phyloP scores from a whole-genome alignment of 2,888 invertebrate species.

The Dromius quadrimaculatus region DNA sequence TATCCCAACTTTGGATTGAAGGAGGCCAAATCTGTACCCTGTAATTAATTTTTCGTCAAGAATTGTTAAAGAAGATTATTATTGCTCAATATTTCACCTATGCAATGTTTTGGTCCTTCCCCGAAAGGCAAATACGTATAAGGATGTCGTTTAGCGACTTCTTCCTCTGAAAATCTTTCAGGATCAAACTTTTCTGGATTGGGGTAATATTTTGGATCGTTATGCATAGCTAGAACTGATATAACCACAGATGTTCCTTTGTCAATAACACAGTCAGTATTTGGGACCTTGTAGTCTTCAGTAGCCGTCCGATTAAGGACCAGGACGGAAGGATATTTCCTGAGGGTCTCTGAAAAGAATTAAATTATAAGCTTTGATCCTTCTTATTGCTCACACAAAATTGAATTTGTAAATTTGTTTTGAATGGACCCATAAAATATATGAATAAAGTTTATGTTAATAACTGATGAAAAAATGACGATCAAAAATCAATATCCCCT shows the following conservation, averaged over 20 bases:
- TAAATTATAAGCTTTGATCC: too few relatives aligned
- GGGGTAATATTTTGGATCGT: conserved; percentile 59
- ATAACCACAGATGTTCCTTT: conserved; percentile 56
- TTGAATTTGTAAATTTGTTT: too few relatives aligned
- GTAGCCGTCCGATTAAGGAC: conserved; percentile 57
- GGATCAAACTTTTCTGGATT: conserved; percentile 61
- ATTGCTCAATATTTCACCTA: conserved; percentile 15
- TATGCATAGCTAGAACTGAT: conserved; percentile 59
- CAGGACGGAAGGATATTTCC: conserved; percentile 61
- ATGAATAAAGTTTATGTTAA: too few relatives aligned
- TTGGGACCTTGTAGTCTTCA: conserved; percentile 56
- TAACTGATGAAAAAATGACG: too few relatives aligned
- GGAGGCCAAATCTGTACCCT: neutral
- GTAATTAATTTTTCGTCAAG: neutral
- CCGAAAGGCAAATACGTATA: conserved; percentile 58
- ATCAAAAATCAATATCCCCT: too few relatives aligned
- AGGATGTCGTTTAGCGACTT: conserved; percentile 52
- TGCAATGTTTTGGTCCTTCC: conserved; percentile 53
- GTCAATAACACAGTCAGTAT: conserved; percentile 54
- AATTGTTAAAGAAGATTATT: neutral
- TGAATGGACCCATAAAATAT: too few relatives aligned
- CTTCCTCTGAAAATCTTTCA: conserved; percentile 59
- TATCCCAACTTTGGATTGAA: neutral
- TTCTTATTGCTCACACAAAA: too few relatives aligned
- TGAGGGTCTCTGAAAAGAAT: conserved; percentile 60